phyloP scores from a whole-genome alignment of 2,113 vertebrate genomes.

The Stigmatopora argus region DNA sequence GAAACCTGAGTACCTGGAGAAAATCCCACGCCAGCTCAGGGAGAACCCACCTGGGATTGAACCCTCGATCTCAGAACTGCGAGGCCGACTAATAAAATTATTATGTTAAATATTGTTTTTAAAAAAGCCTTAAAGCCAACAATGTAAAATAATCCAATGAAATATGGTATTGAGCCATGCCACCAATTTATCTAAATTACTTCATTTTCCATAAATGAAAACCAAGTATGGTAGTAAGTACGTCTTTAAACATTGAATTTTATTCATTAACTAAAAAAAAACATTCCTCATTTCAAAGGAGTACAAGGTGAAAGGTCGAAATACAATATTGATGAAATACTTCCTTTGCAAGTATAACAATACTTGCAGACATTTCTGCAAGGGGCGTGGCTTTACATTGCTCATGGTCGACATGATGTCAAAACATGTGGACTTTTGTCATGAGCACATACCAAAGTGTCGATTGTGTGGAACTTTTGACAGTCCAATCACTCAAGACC shows the following conservation, averaged over 20 bases:
- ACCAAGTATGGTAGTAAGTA: no score
- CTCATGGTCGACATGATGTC: not conserved
- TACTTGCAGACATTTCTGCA: not conserved
- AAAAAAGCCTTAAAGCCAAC: not conserved
- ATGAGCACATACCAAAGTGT: not conserved
- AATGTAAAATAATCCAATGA: not conserved
- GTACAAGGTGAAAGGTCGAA: not conserved
- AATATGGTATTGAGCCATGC: not conserved
- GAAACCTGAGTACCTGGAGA: no score
- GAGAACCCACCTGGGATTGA: no score
- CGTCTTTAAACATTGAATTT: no score
- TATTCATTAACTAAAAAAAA: no score
- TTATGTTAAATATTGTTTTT: no score
- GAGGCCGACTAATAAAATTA: no score
- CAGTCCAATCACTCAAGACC: slow-evolving; percentile 5
- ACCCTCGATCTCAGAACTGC: no score
- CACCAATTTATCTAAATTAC: no score
- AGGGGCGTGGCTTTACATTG: not conserved
- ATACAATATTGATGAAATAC: not conserved
- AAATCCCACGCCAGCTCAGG: no score
- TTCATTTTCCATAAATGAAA: not conserved
- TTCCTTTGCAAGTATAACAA: not conserved
- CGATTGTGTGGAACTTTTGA: not conserved
- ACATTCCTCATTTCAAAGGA: no score
- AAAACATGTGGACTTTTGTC: not conserved